These are phyloP conservation scores for Podiceps cristatus DNA, from an alignment of 2,113 vertebrate genomes.

Conservation along the genomic window DNA sequence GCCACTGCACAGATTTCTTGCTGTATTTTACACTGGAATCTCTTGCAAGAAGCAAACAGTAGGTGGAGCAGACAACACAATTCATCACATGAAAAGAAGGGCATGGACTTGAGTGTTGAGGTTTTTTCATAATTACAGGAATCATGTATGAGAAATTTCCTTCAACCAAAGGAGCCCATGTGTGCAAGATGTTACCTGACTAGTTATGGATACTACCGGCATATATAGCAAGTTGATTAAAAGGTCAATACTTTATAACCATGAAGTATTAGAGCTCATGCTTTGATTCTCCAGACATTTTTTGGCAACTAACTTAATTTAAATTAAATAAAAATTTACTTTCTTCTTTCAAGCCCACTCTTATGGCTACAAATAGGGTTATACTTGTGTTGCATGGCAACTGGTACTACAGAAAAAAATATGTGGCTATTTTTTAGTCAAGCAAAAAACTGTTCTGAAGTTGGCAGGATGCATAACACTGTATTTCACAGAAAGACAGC, in stretches of 20 bases:
- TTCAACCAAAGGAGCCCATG: slow-evolving; percentile 52
- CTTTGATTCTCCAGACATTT: slow-evolving; percentile 49
- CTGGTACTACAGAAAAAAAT: neutral
- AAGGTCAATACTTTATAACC: slow-evolving; percentile 65
- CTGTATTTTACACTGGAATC: neutral
- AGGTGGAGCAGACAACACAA: slow-evolving; percentile 70
- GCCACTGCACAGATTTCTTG: neutral
- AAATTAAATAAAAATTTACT: slow-evolving; percentile 54
- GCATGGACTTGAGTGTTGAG: neutral
- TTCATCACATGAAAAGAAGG: slow-evolving; percentile 49
- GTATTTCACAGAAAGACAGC: slow-evolving; percentile 44
- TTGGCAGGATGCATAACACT: slow-evolving; percentile 29
- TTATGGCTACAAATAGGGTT: slow-evolving; percentile 11
- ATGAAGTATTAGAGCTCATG: slow-evolving; percentile 35
- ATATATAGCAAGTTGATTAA: slow-evolving; percentile 64
- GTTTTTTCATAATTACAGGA: slow-evolving; percentile 43
- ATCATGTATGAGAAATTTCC: slow-evolving; percentile 64
- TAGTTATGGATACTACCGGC: slow-evolving; percentile 55
- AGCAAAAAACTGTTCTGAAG: slow-evolving; percentile 13
- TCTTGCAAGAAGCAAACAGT: slow-evolving; percentile 41
- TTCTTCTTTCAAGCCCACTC: slow-evolving; percentile 45
- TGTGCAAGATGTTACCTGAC: slow-evolving; percentile 50
- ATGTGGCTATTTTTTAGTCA: neutral
- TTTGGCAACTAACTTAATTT: slow-evolving; percentile 44
- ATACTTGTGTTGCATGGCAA: neutral